phyloP scores from a whole-genome alignment of 2,888 invertebrate genomes.

The Campoplex capitator region DNA sequence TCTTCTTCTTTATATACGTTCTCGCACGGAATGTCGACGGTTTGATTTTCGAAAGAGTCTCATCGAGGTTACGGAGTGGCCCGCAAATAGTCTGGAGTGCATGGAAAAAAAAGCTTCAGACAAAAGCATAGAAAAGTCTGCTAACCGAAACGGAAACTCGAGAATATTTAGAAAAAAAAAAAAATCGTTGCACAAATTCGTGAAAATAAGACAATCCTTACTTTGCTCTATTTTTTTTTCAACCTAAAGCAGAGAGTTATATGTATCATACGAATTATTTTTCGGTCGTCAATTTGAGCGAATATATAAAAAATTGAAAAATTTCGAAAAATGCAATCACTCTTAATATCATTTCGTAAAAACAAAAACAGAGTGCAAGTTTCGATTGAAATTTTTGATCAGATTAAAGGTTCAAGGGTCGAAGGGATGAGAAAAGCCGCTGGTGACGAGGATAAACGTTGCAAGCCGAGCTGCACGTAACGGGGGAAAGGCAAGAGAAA shows the following conservation, averaged over 20 bases:
- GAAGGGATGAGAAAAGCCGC: conserved; percentile 1
- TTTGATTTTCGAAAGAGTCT: conserved; percentile 63
- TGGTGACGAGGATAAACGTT: conserved; percentile 1
- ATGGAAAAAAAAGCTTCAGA: conserved; percentile 26
- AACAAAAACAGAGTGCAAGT: not conserved
- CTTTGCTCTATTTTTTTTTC: not conserved
- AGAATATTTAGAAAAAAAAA: conserved; percentile 10
- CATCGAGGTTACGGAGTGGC: conserved; percentile 49
- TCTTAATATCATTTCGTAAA: not conserved
- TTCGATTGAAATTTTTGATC: not conserved
- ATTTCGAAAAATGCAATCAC: not conserved
- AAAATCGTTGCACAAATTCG: not conserved
- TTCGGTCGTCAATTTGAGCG: not conserved
- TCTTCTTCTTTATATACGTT: conserved; percentile 29
- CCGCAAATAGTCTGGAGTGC: conserved; percentile 28
- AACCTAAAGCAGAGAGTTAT: not conserved
- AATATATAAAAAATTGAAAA: not conserved
- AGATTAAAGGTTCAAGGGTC: not conserved
- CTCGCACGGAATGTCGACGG: conserved; percentile 51
- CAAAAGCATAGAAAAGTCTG: conserved; percentile 27
- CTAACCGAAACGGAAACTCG: conserved; percentile 7
- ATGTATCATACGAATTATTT: not conserved
- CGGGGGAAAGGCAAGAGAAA: not conserved
- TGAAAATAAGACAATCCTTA: not conserved
- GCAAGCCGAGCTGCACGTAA: not conserved